Evolutionary conservation across 2,888 invertebrate species (phyloP), one percentile per base, ranked within the genome.

Genomic region (Andrena minutula): DNA sequence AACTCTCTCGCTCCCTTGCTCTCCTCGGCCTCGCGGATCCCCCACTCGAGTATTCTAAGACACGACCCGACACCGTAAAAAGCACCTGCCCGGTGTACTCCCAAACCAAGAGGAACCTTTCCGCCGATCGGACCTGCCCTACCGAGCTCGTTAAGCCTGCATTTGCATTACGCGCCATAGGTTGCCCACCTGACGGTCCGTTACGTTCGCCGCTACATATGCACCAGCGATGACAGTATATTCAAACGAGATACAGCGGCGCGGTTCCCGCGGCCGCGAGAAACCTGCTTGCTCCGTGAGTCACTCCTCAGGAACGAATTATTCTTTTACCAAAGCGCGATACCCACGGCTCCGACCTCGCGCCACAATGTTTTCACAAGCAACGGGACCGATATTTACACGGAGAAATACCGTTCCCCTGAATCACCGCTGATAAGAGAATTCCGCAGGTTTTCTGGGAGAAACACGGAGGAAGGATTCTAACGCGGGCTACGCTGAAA

Each of bases 1-100:
- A 90, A 88, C 83, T 84, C 79, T 79, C 73, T 77, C 65, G 58
- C 56, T 73, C 75, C 76, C 78, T 75, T 56, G 51, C 69, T 61
- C 75, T 61, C 60, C 56, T 60, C 78, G n/a, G 49, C 58, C 28
- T 70, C 65, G 28, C 63, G 30, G 68, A 51, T 32, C 78, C 77
- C 60, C 76, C 73, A 65, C 72, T 65, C 30, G 66, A 61, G 68
- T 87, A 83, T 87, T 83, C 85, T 82, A 76, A 79, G 76, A 71
- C 73, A 20, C 81, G 86, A 76, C 75, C 83, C 83, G 84, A 74
- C 76, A 81, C 81, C 83, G 72, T 86, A 86, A 86, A 81, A 84
- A 86, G 84, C 80, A 56, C 28, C 76, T 47, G 35, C 65, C 61
- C 47, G 7, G 53, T 10, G 10, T 26, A 10, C 58, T 28, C 47